Evolutionary conservation across 2,888 invertebrate genomes (phyloP).

Genomic region (Drosophila hamatofila): DNA sequence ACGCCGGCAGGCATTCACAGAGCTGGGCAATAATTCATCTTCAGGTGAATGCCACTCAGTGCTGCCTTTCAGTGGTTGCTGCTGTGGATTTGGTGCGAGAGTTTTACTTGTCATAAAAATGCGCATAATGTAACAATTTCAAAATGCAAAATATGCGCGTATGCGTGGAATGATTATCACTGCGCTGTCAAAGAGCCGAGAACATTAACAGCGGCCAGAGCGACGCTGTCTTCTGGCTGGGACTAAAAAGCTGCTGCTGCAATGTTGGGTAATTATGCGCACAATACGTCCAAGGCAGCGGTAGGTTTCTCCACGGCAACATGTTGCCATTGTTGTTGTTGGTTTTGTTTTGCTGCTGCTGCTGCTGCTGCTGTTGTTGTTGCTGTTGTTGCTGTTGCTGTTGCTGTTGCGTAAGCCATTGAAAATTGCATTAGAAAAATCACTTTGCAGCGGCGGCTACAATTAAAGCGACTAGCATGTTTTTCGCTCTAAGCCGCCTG

Average conservation of each 20-base stretch:
- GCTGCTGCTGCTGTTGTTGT: slow-evolving; percentile 20
- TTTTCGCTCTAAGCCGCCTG: slow-evolving; percentile 71
- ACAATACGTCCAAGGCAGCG: slow-evolving; percentile 75
- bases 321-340: slow-evolving; percentile 61
- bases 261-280: slow-evolving; percentile 70
- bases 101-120: slow-evolving; percentile 72
- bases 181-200: slow-evolving; percentile 27
- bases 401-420: slow-evolving; percentile 68
- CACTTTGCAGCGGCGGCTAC: slow-evolving; percentile 72
- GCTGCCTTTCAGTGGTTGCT: slow-evolving; percentile 14
- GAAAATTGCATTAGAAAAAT: slow-evolving; percentile 80
- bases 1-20: slow-evolving; percentile 5
- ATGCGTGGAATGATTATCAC: slow-evolving; percentile 74
- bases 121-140: slow-evolving; percentile 74
- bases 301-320: slow-evolving; percentile 63
- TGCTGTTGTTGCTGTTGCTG: slow-evolving; percentile 46
- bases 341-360: slow-evolving; percentile 21
- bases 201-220: slow-evolving; percentile 29
- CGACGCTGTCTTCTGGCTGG: slow-evolving; percentile 16
- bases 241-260: slow-evolving; percentile 41
- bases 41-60: slow-evolving; percentile 35
- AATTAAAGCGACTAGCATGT: slow-evolving; percentile 79
- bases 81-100: slow-evolving; percentile 29
- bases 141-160: slow-evolving; percentile 78
- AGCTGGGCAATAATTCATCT: slow-evolving; percentile 35